These are phyloP conservation scores for Otus scops DNA, from an alignment of 2,797 vertebrate species.

Conservation along the genomic window DNA sequence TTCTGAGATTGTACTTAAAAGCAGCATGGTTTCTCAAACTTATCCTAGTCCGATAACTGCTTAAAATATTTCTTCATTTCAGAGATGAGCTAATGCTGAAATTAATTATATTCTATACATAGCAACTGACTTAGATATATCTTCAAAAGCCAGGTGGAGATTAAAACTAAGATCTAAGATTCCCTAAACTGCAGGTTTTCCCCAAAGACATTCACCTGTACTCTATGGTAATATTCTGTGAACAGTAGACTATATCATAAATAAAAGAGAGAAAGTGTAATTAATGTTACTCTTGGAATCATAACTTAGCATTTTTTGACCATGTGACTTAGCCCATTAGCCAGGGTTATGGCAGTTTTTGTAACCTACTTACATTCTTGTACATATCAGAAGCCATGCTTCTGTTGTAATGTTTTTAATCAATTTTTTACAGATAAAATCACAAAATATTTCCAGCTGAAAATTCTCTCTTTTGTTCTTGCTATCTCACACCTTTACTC, in stretches of 20 bases:
- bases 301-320: neutral
- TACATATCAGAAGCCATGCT: neutral
- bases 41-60: neutral
- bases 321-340: neutral
- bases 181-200: neutral
- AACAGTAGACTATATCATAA: neutral
- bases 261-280: neutral
- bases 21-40: neutral
- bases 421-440: neutral
- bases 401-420: neutral
- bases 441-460: neutral
- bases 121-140: neutral
- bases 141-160: conserved; percentile 23
- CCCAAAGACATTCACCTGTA: neutral
- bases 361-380: neutral
- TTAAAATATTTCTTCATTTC: neutral
- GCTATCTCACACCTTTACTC: neutral
- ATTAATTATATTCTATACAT: neutral
- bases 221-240: neutral
- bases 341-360: neutral
- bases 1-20: neutral
- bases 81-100: neutral
- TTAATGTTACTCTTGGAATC: neutral
- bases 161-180: neutral
- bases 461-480: neutral